Evolutionary conservation across 2,888 invertebrate genomes (phyloP), one percentile per base, ranked within the genome.

Genomic region (Hirtodrosophila duncani): DNA sequence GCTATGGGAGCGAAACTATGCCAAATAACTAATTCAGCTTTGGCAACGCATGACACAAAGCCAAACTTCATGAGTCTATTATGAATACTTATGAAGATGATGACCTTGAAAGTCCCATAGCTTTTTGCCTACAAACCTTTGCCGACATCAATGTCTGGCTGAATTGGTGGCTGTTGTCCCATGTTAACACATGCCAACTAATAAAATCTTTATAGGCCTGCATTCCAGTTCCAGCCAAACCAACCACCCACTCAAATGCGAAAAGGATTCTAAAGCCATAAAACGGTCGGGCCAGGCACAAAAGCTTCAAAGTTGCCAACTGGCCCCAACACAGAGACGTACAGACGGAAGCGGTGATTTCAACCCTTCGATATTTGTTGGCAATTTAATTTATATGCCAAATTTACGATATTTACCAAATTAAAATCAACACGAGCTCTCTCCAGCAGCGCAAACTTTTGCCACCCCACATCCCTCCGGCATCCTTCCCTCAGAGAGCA

Each of bases 131-230:
- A 48, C 20, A 37, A 36, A 33, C 14, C 26, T 43, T 48, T 27
- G 20, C 39, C 38, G 48, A 69, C 64, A 72, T 69, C 72, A 68
- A 60, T 53, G 68, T 34, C 34, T 34, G 26, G 34, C 27, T 27
- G 26, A 63, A 21, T 14, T 29, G 18, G 16, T 7, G 27, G 49
- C 43, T 50, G 55, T 56, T 29, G 36, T 27, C 29, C 50, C 33
- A 43, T 62, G 66, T 75, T 67, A 75, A 72, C 72, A 80, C 68
- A 60, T 71, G 60, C 61, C 72, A 72, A 58, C 69, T 77, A 77
- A 66, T 77, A 75, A 75, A 80, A 75, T 72, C 63, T 68, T 80
- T 66, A 77, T 77, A 57, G 60, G 55, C 36, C 36, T 27, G 37
- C 21, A 14, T 17, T 34, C 53, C 24, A 18, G 44, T 29, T 18